Evolutionary conservation across 2,888 invertebrate genomes (phyloP).

Genomic region (Nomada lathburiana): DNA sequence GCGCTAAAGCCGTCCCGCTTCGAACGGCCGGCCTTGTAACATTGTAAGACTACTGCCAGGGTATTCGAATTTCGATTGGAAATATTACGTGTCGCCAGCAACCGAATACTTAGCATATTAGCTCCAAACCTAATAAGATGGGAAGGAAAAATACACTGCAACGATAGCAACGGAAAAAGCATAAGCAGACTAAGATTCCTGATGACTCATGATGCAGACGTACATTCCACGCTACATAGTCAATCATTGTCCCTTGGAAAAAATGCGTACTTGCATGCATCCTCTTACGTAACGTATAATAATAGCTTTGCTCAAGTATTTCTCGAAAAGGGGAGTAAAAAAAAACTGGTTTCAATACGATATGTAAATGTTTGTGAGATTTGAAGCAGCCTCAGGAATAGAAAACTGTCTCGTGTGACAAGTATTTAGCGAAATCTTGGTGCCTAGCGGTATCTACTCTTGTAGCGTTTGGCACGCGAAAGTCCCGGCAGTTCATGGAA

Average conservation of each 20-base stretch:
- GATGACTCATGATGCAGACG: slow-evolving; percentile 44
- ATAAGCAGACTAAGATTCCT: slow-evolving; percentile 40
- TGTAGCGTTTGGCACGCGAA: slow-evolving; percentile 18
- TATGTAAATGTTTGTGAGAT: background rate
- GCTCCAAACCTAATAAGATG: background rate
- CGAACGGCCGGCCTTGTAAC: slow-evolving; percentile 73
- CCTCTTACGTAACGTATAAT: slow-evolving; percentile 19
- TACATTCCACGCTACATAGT: slow-evolving; percentile 53
- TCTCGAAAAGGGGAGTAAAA: background rate
- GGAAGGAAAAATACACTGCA: background rate
- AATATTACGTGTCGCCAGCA: slow-evolving; percentile 73
- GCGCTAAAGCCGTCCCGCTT: slow-evolving; percentile 60
- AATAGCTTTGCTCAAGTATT: slow-evolving; percentile 8
- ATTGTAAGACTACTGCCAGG: slow-evolving; percentile 59
- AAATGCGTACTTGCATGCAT: slow-evolving; percentile 16
- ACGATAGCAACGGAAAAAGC: slow-evolving; percentile 10
- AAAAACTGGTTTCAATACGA: background rate
- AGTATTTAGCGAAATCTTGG: background rate
- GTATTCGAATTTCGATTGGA: slow-evolving; percentile 74
- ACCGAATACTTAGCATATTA: slow-evolving; percentile 64
- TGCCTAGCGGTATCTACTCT: background rate
- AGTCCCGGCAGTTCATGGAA: slow-evolving; percentile 8
- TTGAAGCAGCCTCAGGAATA: background rate
- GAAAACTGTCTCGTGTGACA: background rate
- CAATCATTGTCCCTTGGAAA: slow-evolving; percentile 40